Evolutionary conservation across 2,113 vertebrate species (phyloP), one percentile per base, ranked within the genome.

Genomic region (Choloepus hoffmanni): DNA sequence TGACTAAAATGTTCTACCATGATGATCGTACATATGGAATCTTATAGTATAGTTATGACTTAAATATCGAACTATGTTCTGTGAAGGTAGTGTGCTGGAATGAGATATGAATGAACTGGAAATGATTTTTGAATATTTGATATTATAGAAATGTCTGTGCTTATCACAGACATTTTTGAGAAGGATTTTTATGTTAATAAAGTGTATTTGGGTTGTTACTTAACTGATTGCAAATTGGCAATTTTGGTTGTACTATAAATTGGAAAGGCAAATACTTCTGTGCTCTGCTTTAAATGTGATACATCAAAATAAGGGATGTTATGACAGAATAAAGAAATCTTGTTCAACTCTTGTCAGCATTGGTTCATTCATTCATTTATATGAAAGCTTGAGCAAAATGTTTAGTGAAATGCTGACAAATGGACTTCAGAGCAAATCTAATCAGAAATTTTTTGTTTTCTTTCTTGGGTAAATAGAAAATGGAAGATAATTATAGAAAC

Each of bases 261-360:
- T 93, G 13, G 67, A 60, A 96, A 95, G 96, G 78, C 58, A 95
- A 97, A 97, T 79, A 70, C 50, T 45, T 92, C 67, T 96, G 55
- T 95, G 62, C 70, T 97, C 63, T 85, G 95, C 72, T 98, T 98
- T 92, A 97, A 97, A 85, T 89, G 43, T 67, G 92, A 95, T 90
- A 83, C 85, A 98, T 45, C 68, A 94, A 96, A 96, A 90, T 87
- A 97, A 84, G 67, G 78, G 89, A 72, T 95, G 63, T 94, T 81
- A 95, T 95, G 73, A 82, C 95, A 97, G 96, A 92, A 92, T 96
- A 97, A 97, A 94, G 76, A 91, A 96, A 84, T 90, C 72, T 85
- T 92, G 55, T 78, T 89, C 92, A 70, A 28, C 30, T 90, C 77
- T 82, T 96, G 83, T 95, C 95, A 96, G 83, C 3, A 85, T 92